These are phyloP conservation scores for Nephila pilipes DNA, from an alignment of 1,140 invertebrate genomes.

Conservation along the genomic window DNA sequence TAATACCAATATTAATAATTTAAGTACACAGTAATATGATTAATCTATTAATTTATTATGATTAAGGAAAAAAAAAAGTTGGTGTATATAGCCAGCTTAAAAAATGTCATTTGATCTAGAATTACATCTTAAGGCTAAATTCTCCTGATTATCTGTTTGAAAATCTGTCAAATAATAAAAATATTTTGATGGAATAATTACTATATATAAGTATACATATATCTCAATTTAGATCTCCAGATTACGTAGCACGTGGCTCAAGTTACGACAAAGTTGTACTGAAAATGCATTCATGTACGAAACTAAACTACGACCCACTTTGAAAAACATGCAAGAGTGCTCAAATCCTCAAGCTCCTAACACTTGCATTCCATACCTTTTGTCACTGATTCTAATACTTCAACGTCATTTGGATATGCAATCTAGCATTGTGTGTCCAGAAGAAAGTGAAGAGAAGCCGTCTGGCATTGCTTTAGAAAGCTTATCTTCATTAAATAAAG, in stretches of 20 bases:
- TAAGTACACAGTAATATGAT: too few species aligned
- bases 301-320: conserved; percentile 91
- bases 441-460: conserved; percentile 38
- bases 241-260: conserved; percentile 88
- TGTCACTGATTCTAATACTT: conserved; percentile 83
- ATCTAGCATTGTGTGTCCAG: background rate
- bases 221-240: conserved; percentile 77
- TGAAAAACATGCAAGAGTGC: conserved; percentile 93
- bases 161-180: too few species aligned
- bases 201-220: background rate
- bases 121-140: too few species aligned
- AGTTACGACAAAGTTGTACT: conserved; percentile 91
- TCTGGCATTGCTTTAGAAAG: background rate
- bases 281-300: conserved; percentile 95
- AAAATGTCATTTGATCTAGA: too few species aligned
- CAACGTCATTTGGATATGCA: conserved; percentile 78
- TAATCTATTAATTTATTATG: too few species aligned
- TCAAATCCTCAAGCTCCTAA: conserved; percentile 94
- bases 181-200: too few species aligned
- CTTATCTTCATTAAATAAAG: conserved; percentile 48
- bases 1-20: too few species aligned
- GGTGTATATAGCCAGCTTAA: too few species aligned
- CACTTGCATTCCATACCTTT: conserved; percentile 84
- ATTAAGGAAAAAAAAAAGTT: too few species aligned
- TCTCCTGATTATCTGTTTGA: too few species aligned